These are phyloP conservation scores for Alitta virens DNA, from an alignment of 2,888 invertebrate species.

Conservation along the genomic window DNA sequence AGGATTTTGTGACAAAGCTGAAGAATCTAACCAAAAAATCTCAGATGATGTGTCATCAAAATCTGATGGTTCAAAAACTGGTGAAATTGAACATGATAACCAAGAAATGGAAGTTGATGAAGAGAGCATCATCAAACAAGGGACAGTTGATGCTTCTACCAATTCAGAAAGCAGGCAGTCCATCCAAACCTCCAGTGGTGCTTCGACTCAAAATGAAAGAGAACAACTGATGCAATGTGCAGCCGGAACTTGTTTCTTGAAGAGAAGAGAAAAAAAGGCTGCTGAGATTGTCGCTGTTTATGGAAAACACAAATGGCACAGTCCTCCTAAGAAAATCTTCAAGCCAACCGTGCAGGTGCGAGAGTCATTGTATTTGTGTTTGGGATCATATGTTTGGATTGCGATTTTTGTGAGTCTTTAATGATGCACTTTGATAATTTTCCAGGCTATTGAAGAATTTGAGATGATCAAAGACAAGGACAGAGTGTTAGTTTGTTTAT, in stretches of 20 bases:
- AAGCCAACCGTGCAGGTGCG: conserved; percentile 73
- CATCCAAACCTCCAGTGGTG: not conserved
- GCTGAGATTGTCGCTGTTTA: not conserved
- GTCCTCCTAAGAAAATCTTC: conserved; percentile 78
- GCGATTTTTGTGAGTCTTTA: too few species aligned
- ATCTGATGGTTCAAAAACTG: not conserved
- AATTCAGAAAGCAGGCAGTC: not conserved
- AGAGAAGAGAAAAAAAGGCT: not conserved
- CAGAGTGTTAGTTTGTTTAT: conserved; percentile 78
- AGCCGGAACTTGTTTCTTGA: conserved; percentile 7
- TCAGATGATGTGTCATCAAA: too few species aligned
- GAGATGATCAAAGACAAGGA: conserved; percentile 82
- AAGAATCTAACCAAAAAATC: not conserved
- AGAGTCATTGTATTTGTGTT: too few species aligned
- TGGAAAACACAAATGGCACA: conserved; percentile 64
- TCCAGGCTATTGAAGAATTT: conserved; percentile 75
- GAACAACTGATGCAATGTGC: not conserved
- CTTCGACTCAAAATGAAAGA: not conserved
- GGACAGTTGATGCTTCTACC: not conserved
- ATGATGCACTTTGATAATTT: too few species aligned
- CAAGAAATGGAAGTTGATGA: not conserved
- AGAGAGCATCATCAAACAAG: not conserved
- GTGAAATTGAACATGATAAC: not conserved
- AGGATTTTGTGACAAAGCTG: not conserved
- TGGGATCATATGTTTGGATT: too few species aligned